Evolutionary conservation across 2,113 vertebrate genomes (phyloP), one percentile per base, ranked within the genome.

Genomic region (Cheirogaleus medius): DNA sequence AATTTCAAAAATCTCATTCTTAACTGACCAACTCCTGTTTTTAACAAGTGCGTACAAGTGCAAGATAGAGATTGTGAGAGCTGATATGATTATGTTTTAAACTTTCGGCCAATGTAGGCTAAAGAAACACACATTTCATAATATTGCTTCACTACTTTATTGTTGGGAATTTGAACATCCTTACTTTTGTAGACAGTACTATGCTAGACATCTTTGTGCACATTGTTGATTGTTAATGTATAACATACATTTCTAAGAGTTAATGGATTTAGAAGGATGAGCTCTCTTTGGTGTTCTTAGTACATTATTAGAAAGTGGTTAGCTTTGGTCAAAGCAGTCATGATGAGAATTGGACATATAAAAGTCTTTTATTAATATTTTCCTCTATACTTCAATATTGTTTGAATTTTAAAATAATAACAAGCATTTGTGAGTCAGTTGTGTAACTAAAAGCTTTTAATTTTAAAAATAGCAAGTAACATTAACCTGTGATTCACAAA

Each of bases 391-490:
- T 49, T 73, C 49, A 49, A 12, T 80, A 60, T 32, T 80, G 5
- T 77, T 69, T 34, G 9, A 71, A n/a, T 80, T 92, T 96, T 74
- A 66, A 83, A 78, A 68, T 66, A 95, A 66, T 18, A 94, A 42
- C 5, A 20, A 90, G 20, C 15, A 91, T 49, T 81, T 47, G 73
- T 52, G 8, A 47, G 21, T 80, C 42, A 66, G 23, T 95, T 95
- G 73, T 69, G 3, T 64, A 60, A 82, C 9, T 58, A 68, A 96
- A 63, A 76, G 4, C 17, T 77, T 81, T 96, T 21, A 13, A 8
- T 60, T 64, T 77, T 52, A n/a, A 92, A 95, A 90, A 66, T 58
- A 71, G 10, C n/a, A 56, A 81, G 56, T 78, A 85, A 39, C 17
- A 37, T 37, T 73, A 81, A 78, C 32, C n/a, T 68, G 21, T 73